Base-by-base conservation (phyloP, 2,888 invertebrate species). In the Gymnocheta viridis region DNA sequence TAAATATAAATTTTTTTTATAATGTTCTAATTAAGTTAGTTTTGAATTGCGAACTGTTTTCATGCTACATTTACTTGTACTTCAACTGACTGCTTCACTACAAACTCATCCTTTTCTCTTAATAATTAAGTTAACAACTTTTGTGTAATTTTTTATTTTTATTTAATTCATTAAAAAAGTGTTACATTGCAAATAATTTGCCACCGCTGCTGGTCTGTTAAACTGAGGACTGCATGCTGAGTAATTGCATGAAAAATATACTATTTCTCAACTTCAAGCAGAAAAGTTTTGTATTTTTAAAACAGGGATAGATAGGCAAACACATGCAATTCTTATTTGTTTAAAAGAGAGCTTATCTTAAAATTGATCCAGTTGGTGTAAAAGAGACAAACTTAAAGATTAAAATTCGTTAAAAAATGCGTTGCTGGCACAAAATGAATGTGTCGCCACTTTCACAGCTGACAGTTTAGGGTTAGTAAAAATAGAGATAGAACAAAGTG, bases 91-190 rank as follows among this genome's bases (percentile, higher is more conserved):
- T 29, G 29, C 29, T 17, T 32, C 14, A 27, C 32, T 49, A 27
- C 12, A 27, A 32, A 19, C 24, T 22, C 2, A 22, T 5, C 4
- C 2, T 47, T 66, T 22, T 27, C n/a, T 7, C 44, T 47, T 49
- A 29, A 14, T 49, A 27, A 70, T 44, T 44, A 12, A 56, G 12
- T 62, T 51, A 51, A 58, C 70, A 32, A 73, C 62, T 60, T 60
- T 44, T 7, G 12, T 58, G 0, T 7, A 14, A 14, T 38, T n/a
- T 56, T 32, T 38, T 14, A 41, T n/a, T 69, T 32, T 41, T 1
- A 24, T 47, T 60, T 38, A 74, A 38, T 56, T 29, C 29, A 27
- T 47, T 47, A 47, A 32, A 72, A 70, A 32, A 38, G 44, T 32
- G 32, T 64, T 32, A 32, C 51, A 44, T 66, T 29, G 51, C 29